Evolutionary conservation across 2,113 vertebrate species (phyloP), one percentile per base, ranked within the genome.

Genomic region (Struthio camelus): DNA sequence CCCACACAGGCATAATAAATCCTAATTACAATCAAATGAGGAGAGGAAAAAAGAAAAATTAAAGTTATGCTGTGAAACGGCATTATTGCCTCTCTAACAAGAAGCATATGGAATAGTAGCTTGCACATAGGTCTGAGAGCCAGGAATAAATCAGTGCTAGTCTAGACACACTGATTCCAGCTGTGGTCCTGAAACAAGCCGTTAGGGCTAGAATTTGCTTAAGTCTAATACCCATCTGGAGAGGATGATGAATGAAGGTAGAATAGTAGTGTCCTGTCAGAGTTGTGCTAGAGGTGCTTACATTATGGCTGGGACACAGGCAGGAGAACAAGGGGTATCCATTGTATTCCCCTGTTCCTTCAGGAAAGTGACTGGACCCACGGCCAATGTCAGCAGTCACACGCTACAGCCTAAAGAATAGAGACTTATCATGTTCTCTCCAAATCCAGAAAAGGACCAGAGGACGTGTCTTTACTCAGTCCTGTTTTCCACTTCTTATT

Each of bases 81-180:
- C 91, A 96, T 87, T 91, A 94, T 93, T 96, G 42, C 89, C 82
- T 85, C 84, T 77, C 53, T 93, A 93, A 96, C 69, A 91, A 75
- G 77, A 97, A 93, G 89, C 96, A 94, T 90, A 95, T 94, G 93
- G 94, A 95, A 91, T 93, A 96, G 85, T 88, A 93, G 72, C 85
- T 58, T 86, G 80, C 76, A 87, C 61, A 76, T 0, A 61, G 54
- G 51, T 85, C 94, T 93, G 79, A 91, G 38, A 94, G 85, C 87
- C 95, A 97, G 94, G 82, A 97, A 95, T 94, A 96, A 96, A 90
- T 95, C 96, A 88, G 22, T 59, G 48, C 25, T 96, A 76, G 90
- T 95, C 93, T 93, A 97, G 95, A 92, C 89, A 93, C 54, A 87
- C 65, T 84, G 93, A 94, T 96, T 93, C 76, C 96, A 96, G 93